Conservation (phyloP, 2,797 vertebrate genomes). For the Pseudochirops cupreus region DNA sequence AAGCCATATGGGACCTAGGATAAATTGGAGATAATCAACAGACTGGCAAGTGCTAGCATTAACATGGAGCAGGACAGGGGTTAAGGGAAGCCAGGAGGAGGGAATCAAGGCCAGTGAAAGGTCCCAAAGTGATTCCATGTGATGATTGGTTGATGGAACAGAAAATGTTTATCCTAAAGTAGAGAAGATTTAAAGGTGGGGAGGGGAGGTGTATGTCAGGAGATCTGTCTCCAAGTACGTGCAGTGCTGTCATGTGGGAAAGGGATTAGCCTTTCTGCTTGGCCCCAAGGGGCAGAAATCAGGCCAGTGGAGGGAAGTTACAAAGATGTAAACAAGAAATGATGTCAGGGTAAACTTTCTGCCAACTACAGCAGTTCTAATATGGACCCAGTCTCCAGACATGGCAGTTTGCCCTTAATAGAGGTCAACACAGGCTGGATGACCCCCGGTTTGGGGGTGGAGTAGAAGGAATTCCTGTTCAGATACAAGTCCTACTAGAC, state of each 20-base stretch:
- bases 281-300: background rate
- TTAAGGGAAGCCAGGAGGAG: background rate
- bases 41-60: background rate
- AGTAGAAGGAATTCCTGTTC: background rate
- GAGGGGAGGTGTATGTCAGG: background rate
- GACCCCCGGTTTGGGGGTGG: background rate
- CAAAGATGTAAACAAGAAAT: background rate
- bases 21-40: too few species aligned
- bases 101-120: background rate
- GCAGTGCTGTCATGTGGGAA: background rate
- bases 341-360: background rate
- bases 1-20: too few species aligned
- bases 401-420: background rate
- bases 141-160: background rate
- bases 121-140: background rate
- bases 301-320: background rate
- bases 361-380: background rate
- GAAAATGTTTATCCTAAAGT: background rate
- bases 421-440: background rate
- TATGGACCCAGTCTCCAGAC: background rate
- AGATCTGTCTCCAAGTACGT: background rate
- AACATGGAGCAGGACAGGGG: background rate
- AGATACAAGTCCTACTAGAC: background rate
- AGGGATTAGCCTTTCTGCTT: background rate
- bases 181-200: background rate